Evolutionary conservation across 2,888 invertebrate genomes (phyloP).

Genomic region (Zootermopsis nevadensis): DNA sequence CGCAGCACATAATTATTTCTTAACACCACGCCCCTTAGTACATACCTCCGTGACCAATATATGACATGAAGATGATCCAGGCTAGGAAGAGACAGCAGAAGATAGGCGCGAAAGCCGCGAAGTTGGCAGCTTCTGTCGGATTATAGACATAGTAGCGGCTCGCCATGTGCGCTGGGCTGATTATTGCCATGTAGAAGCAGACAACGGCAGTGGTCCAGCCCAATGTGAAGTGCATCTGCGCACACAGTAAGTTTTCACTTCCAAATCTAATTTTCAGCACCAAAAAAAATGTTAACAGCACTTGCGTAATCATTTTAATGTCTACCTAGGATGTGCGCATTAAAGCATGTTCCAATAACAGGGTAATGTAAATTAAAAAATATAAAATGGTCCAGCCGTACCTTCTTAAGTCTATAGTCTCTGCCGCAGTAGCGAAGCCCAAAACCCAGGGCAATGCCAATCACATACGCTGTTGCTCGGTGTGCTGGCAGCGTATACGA

Average conservation of each 20-base stretch:
- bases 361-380: too few species aligned
- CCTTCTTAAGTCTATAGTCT: constrained; percentile 64
- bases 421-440: constrained; percentile 65
- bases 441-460: constrained; percentile 74
- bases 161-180: constrained; percentile 75
- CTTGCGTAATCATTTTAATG: too few species aligned
- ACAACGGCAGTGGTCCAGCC: constrained; percentile 69
- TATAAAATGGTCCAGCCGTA: constrained; percentile 53
- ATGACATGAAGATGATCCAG: constrained; percentile 75
- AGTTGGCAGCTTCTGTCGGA: constrained; percentile 73
- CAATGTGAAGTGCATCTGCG: constrained; percentile 64
- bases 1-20: too few species aligned
- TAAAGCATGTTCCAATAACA: too few species aligned
- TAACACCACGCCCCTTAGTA: not conserved
- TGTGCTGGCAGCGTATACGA: constrained; percentile 76
- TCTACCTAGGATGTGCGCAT: too few species aligned
- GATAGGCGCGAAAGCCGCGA: constrained; percentile 77
- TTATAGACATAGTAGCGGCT: constrained; percentile 71
- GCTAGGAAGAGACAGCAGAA: constrained; percentile 75
- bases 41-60: constrained; percentile 71
- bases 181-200: constrained; percentile 67
- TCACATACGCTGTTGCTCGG: constrained; percentile 75
- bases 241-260: not conserved
- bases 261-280: too few species aligned
- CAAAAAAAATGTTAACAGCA: too few species aligned